Percentiles rank a stretch among this genome's conserved stretches.
Evolutionary conservation across 2,797 vertebrate genomes (phyloP).

Genomic region (Vespertilio murinus): DNA sequence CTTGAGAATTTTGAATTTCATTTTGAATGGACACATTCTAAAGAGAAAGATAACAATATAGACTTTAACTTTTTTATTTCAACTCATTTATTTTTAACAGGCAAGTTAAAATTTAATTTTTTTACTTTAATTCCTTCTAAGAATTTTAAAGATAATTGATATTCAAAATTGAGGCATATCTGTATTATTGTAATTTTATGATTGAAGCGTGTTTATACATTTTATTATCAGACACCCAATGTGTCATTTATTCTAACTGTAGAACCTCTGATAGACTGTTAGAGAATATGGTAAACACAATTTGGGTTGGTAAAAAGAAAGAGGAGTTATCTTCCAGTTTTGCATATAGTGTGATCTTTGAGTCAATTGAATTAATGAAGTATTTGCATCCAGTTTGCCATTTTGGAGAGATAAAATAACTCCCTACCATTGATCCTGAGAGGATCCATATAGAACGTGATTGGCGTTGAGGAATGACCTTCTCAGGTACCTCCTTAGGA

Average conservation of each 20-base stretch:
- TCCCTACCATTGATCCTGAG: not conserved
- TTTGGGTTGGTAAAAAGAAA: not conserved
- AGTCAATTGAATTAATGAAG: not conserved
- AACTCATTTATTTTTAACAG: conserved; percentile 29
- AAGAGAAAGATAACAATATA: not conserved
- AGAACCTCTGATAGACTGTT: not conserved
- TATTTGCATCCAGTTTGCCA: not conserved
- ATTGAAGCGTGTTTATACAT: not conserved
- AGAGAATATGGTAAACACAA: not conserved
- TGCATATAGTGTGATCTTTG: not conserved
- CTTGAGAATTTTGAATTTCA: not conserved
- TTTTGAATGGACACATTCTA: not conserved
- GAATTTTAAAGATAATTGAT: not conserved
- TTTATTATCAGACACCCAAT: not conserved
- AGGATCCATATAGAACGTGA: not conserved
- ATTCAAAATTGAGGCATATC: not conserved
- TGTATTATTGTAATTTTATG: not conserved
- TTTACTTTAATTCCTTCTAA: not conserved
- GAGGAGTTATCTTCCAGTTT: not conserved
- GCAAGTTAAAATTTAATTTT: not conserved
- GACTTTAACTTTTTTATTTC: not conserved
- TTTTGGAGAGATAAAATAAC: not conserved
- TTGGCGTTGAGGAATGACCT: not conserved
- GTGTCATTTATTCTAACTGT: not conserved
- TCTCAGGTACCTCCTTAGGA: not conserved